These are phyloP conservation scores for Mesorhabditis sp. DNA, from an alignment of 2,888 invertebrate species.

Conservation along the genomic window DNA sequence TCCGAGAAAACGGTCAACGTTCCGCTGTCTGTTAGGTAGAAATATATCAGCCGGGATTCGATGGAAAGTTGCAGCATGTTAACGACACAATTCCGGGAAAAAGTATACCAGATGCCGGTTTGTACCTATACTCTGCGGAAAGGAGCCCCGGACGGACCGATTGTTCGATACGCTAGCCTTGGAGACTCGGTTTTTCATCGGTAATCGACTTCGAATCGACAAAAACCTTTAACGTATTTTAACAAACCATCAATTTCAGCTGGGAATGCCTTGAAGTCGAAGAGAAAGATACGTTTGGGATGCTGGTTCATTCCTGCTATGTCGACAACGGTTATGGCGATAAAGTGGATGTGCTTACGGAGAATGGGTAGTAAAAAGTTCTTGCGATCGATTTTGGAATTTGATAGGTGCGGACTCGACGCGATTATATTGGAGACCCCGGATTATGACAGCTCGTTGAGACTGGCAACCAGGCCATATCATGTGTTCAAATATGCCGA, in stretches of 20 bases:
- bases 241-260: constrained; percentile 15
- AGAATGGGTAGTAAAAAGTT: constrained; percentile 37
- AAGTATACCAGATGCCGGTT: constrained; percentile 56
- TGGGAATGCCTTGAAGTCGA: constrained; percentile 57
- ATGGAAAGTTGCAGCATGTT: constrained; percentile 50
- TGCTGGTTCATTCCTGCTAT: constrained; percentile 57
- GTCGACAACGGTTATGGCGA: constrained; percentile 57
- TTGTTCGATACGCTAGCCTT: constrained; percentile 51
- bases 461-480: constrained; percentile 53
- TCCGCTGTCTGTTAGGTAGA: constrained; percentile 56
- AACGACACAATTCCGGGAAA: constrained; percentile 55
- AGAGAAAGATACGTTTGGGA: constrained; percentile 55
- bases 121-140: constrained; percentile 55
- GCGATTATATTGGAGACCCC: constrained; percentile 54
- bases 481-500: constrained; percentile 59
- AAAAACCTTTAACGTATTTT: not conserved
- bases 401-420: constrained; percentile 49
- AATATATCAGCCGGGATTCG: not conserved
- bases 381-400: not conserved
- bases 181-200: constrained; percentile 44
- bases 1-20: constrained; percentile 56
- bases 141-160: constrained; percentile 53
- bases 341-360: constrained; percentile 50
- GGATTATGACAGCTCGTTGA: constrained; percentile 47
- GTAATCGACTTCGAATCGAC: constrained; percentile 9